A percentile compares a stretch with the other conserved stretches of the same genome.
Conservation (phyloP, 1,140 invertebrate species). For the Nasonia longicornis region DNA sequence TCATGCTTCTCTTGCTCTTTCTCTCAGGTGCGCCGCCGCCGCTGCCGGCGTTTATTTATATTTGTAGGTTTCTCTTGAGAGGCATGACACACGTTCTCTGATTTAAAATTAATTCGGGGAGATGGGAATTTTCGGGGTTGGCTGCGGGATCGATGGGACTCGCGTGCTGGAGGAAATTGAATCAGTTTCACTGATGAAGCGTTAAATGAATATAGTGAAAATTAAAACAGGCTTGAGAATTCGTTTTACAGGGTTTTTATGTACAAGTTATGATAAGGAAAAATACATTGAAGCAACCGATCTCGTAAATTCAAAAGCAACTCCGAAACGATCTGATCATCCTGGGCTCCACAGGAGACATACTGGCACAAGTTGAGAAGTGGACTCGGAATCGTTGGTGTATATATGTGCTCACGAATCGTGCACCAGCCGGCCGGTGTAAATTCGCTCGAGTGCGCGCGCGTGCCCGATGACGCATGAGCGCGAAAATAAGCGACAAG, state of each 20-base stretch:
- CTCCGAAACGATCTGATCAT: not conserved
- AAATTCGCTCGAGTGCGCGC: slow-evolving; percentile 10
- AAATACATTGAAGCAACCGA: not conserved
- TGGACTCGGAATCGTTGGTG: not conserved
- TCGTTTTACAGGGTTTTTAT: too few species aligned
- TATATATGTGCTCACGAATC: not conserved
- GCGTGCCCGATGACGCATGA: slow-evolving; percentile 32
- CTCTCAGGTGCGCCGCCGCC: not conserved
- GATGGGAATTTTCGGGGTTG: not conserved
- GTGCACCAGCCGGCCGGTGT: slow-evolving; percentile 2
- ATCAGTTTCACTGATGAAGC: too few species aligned
- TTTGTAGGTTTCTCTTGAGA: too few species aligned
- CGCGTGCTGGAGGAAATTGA: too few species aligned
- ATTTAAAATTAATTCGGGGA: slow-evolving; percentile 39
- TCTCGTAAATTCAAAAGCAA: not conserved
- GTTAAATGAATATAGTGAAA: too few species aligned
- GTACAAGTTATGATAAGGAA: too few species aligned
- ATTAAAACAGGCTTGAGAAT: too few species aligned
- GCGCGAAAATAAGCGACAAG: slow-evolving; percentile 38
- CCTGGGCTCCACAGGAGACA: too few species aligned
- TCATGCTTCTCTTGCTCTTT: not conserved
- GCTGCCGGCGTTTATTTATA: slow-evolving; percentile 42
- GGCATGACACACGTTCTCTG: too few species aligned
- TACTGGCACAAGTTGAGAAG: not conserved
- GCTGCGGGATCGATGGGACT: too few species aligned